Evolutionary conservation across 2,797 vertebrate species (phyloP).

Genomic region (Pangasius mekongensis): DNA sequence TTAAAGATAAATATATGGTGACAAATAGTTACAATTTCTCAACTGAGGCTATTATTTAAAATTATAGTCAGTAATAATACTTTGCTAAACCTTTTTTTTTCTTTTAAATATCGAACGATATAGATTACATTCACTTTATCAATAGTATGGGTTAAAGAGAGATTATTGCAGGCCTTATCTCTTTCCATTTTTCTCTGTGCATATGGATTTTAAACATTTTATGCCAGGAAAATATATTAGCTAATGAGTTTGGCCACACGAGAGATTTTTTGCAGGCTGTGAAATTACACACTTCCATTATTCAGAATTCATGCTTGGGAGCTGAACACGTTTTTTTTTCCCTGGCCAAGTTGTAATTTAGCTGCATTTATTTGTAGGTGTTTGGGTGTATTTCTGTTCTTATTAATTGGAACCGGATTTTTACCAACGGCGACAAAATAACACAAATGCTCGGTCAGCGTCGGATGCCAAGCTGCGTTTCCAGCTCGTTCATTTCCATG

Average conservation of each 20-base stretch:
- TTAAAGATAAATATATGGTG: not conserved
- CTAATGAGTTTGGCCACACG: constrained; percentile 50
- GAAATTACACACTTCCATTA: constrained; percentile 51
- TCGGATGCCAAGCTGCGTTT: constrained; percentile 55
- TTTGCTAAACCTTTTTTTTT: not conserved
- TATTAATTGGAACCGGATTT: constrained; percentile 65
- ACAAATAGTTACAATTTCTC: not conserved
- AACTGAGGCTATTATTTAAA: not conserved
- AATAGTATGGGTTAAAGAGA: constrained; percentile 2
- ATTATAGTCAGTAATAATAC: not conserved
- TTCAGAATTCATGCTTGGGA: constrained; percentile 45
- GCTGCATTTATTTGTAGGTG: constrained; percentile 54
- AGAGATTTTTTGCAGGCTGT: constrained; percentile 38
- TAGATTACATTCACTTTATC: not conserved
- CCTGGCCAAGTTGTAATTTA: constrained; percentile 52
- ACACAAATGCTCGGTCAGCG: constrained; percentile 58
- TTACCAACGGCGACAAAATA: constrained; percentile 55
- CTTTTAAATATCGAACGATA: not conserved
- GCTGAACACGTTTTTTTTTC: constrained; percentile 28
- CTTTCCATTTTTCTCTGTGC: constrained; percentile 38
- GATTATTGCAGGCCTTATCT: constrained; percentile 3
- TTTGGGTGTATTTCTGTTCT: constrained; percentile 49
- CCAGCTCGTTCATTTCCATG: constrained; percentile 56
- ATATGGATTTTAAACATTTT: constrained; percentile 44
- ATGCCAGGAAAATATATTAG: constrained; percentile 55